Evolutionary conservation across 2,797 vertebrate genomes (phyloP), one percentile per base, ranked within the genome.

Genomic region (Potorous gilbertii): DNA sequence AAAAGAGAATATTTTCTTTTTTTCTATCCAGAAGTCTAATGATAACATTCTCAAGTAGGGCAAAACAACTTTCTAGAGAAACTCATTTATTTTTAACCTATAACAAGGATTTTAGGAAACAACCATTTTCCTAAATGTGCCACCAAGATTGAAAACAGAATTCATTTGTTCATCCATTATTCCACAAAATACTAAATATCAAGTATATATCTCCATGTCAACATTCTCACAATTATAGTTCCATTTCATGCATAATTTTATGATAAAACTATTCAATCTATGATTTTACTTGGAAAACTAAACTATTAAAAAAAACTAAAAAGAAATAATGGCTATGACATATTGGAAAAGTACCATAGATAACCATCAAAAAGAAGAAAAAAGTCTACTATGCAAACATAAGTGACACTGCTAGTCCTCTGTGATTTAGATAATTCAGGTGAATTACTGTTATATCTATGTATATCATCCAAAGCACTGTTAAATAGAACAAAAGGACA

Each of bases 231-330:
- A 81, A 31, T 92, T 59, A 40, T 24, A 46, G n/a, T 66, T 81
- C 16, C 24, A 54, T 56, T 96, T 94, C 95, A n/a, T 87, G 74
- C 24, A 87, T 74, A 24, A 96, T 57, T 96, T 92, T 95, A 34
- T 93, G 74, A 81, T 40, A 34, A 90, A 12, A 95, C 31, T 29
- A 55, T 18, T 56, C 18, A 87, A 95, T 90, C 92, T 94, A 96
- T 92, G 28, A 94, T 92, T 91, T 92, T 94, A 55, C 87, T 40
- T n/a, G 59, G 8, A 46, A 90, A 95, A 87, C 55, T 93, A 92
- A 96, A 93, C 66, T 90, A n/a, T 14, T 2, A 1, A 13, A 1
- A 40, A 52, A 50, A 87, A 59, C 9, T 54, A 52, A 81, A 40
- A 81, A 34, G 31, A 74, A 40, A 81, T 13, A 59, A 59, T 40